Conservation (phyloP, 2,797 vertebrate genomes). For the Glossophaga mutica region DNA sequence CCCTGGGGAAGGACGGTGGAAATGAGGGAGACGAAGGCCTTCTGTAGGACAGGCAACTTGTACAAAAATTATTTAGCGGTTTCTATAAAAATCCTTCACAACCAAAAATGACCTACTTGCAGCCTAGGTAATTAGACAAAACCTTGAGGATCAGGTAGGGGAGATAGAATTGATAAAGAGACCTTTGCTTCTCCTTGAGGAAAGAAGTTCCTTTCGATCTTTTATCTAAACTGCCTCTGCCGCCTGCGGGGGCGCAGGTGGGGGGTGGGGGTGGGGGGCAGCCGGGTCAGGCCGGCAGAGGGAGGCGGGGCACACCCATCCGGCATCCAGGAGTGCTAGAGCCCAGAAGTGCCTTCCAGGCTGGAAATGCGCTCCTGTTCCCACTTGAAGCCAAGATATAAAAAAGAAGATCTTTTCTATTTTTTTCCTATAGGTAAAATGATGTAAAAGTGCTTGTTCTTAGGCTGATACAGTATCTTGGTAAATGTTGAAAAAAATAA, state of each 20-base stretch:
- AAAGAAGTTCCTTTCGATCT: background rate
- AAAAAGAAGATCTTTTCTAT: background rate
- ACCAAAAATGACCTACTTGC: background rate
- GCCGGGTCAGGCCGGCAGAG: fast-evolving
- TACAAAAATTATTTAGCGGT: background rate
- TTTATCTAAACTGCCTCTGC: background rate
- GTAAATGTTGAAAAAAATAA: background rate
- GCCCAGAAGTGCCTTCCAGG: background rate
- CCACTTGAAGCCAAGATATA: background rate
- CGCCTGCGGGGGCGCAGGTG: background rate
- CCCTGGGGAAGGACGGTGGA: background rate
- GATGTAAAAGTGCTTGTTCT: background rate
- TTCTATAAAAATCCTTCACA: background rate
- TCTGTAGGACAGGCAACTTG: background rate
- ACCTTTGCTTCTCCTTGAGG: background rate
- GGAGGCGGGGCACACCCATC: background rate
- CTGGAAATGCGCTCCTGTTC: background rate
- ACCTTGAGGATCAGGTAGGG: background rate
- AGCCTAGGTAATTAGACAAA: background rate
- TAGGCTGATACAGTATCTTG: background rate
- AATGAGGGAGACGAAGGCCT: background rate
- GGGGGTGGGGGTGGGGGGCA: too few species aligned
- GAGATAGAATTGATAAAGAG: background rate
- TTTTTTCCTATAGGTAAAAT: background rate
- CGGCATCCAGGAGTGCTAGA: background rate